Evolutionary conservation across 2,888 invertebrate species (phyloP).

Genomic region (Archaeoteleia sp.): DNA sequence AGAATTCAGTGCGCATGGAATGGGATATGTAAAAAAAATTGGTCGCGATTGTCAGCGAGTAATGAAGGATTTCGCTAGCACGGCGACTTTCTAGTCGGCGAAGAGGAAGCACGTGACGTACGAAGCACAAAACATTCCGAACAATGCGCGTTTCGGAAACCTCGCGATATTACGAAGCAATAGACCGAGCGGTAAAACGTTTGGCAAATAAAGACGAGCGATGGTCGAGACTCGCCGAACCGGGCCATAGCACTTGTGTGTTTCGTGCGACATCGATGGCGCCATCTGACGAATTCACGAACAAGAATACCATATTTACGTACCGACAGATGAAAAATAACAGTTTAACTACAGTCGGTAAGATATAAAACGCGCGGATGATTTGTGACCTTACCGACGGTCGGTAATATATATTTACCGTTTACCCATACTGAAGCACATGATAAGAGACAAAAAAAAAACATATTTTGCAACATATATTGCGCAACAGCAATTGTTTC

Average conservation of each 20-base stretch:
- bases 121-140: slow-evolving; percentile 11
- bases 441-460: too few species aligned
- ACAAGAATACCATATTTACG: too few species aligned
- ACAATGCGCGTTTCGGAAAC: slow-evolving; percentile 20
- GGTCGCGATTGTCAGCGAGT: slow-evolving; percentile 1
- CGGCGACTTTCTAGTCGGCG: background rate
- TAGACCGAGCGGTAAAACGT: slow-evolving; percentile 28
- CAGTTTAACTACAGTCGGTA: too few species aligned
- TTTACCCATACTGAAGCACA: too few species aligned
- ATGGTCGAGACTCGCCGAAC: slow-evolving; percentile 10
- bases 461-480: too few species aligned
- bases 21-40: slow-evolving; percentile 17
- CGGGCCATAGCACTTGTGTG: background rate
- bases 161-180: slow-evolving; percentile 11
- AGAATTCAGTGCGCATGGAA: slow-evolving; percentile 14
- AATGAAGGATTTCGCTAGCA: slow-evolving; percentile 6
- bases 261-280: background rate
- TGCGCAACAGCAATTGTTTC: background rate
- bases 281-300: too few species aligned
- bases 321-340: too few species aligned
- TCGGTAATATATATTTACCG: too few species aligned
- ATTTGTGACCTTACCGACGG: too few species aligned
- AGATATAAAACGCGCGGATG: too few species aligned
- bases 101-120: slow-evolving; percentile 12
- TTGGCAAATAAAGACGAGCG: slow-evolving; percentile 41